Conservation (phyloP, 2,113 vertebrate genomes). For the Indicator indicator region DNA sequence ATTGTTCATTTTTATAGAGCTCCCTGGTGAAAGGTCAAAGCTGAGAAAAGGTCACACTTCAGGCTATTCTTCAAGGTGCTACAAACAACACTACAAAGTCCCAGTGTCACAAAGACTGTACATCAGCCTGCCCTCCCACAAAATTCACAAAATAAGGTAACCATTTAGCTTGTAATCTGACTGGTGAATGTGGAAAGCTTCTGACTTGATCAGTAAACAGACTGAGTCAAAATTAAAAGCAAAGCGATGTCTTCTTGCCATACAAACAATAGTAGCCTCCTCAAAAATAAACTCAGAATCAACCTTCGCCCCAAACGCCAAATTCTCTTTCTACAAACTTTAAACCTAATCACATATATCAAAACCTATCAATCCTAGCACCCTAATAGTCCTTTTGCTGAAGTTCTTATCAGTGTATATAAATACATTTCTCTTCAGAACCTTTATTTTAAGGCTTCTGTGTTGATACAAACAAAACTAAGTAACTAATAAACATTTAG, state of each 20-base stretch:
- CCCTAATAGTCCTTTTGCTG: not conserved
- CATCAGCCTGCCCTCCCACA: not conserved
- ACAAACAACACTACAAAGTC: not conserved
- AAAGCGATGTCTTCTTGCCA: not conserved
- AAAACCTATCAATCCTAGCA: not conserved
- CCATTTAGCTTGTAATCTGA: not conserved
- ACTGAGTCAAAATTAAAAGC: not conserved
- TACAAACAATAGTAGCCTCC: not conserved
- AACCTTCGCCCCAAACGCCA: not conserved
- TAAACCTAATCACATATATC: not conserved
- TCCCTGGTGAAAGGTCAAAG: not conserved
- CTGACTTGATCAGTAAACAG: not conserved
- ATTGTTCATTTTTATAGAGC: not conserved
- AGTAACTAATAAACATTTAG: not conserved
- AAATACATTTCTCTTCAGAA: not conserved
- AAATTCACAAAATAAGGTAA: not conserved
- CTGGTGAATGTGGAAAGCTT: not conserved
- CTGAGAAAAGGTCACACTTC: not conserved
- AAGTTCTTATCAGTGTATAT: not conserved
- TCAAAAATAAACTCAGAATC: not conserved
- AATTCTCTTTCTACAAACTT: not conserved
- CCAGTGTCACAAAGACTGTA: not conserved
- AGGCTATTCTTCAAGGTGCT: not conserved
- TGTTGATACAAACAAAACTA: not conserved
- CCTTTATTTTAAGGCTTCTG: not conserved